Evolutionary conservation across 2,888 invertebrate genomes (phyloP), one percentile per base, ranked within the genome.

Genomic region (Isotomurus palustris): DNA sequence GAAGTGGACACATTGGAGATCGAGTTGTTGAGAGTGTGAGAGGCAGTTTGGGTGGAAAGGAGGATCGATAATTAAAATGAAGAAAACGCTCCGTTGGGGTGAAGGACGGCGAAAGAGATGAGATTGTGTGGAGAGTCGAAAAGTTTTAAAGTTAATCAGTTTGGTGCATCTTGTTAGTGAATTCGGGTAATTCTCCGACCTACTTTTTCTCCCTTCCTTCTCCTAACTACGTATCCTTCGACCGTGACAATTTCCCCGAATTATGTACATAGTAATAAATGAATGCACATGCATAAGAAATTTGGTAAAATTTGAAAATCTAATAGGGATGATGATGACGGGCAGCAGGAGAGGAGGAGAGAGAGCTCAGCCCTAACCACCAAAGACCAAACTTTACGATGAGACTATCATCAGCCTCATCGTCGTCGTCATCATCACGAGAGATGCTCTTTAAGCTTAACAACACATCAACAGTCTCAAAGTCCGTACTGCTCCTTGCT

Each of bases 271-370:
- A 69, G 66, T 67, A 69, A 69, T 69, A 67, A 69, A 69, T 66
- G 67, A 69, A 69, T 69, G 69, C 69, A 69, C 69, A 69, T 69
- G 67, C 69, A 69, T 69, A 69, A 69, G 67, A 66, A 69, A 69
- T 66, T 67, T 69, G 57, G 60, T 58, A 60, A 66, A 68, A 68
- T 69, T 69, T 66, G 69, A 68, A 65, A 65, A 64, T 64, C 67
- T 65, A 69, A 69, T 69, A 63, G 58, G 57, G 58, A 57, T 49
- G 50, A 44, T 54, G 32, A 47, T 48, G 40, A 36, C 51, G 22
- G 21, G 27, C 53, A 36, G 29, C 38, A 14, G n/a, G 38, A n/a
- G n/a, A n/a, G n/a, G n/a, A 38, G 38, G 38, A 38, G 38, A 19
- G 19, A n/a, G n/a, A n/a, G n/a, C n/a, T n/a, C n/a, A n/a, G n/a